Conservation (phyloP, 2,113 vertebrate genomes). For the Tetrao urogallus region DNA sequence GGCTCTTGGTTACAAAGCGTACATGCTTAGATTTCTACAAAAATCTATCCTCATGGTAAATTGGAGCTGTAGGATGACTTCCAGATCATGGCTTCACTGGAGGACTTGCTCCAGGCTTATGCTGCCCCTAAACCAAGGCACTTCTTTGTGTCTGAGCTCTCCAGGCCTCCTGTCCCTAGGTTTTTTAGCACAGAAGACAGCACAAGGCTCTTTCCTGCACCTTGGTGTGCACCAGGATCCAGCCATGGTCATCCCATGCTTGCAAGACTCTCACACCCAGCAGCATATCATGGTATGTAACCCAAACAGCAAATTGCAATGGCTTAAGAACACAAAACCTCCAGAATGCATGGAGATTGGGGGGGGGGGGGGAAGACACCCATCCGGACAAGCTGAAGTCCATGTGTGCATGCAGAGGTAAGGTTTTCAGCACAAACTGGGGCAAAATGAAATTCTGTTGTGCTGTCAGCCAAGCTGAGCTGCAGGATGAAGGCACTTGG, state of each 20-base stretch:
- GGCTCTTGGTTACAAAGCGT: neutral
- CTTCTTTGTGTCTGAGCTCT: too few relatives aligned
- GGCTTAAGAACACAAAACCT: neutral
- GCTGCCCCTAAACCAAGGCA: neutral
- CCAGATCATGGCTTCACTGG: neutral
- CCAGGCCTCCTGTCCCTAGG: neutral
- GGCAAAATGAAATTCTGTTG: neutral
- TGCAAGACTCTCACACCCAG: neutral
- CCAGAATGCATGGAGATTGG: neutral
- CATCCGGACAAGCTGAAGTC: neutral
- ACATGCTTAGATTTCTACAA: neutral
- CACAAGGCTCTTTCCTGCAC: neutral
- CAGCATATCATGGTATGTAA: neutral
- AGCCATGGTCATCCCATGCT: neutral
- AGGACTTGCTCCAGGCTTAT: neutral
- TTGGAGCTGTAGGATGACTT: neutral
- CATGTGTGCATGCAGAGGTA: neutral
- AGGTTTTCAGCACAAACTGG: neutral
- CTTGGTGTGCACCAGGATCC: neutral
- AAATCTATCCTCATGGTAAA: neutral
- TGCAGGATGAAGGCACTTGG: neutral
- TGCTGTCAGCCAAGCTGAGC: neutral
- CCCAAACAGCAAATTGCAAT: neutral
- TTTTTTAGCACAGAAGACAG: neutral
- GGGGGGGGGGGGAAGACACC: neutral